Evolutionary conservation across 2,888 invertebrate species (phyloP), one percentile per base, ranked within the genome.

Genomic region (Drosophila anceps): DNA sequence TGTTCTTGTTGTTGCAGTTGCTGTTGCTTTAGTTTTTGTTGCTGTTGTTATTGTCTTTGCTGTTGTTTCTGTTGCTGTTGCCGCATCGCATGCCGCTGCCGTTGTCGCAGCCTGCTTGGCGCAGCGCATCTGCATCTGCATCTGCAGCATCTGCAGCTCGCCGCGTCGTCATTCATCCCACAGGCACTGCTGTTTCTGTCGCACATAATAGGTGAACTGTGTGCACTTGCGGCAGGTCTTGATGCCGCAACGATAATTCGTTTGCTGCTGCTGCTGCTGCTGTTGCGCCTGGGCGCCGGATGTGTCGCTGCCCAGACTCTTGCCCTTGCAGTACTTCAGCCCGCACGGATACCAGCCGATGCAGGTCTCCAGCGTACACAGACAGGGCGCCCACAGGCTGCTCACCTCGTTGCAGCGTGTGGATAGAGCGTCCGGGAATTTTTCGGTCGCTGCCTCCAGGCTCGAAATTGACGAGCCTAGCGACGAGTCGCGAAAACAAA

Each of bases 311-410:
- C 33, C 73, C 29, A 95, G 94, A 50, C 95, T 95, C 92, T 96
- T 96, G 50, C 96, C 96, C 90, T 97, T 97, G 93, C 98, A 98
- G 93, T 98, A 98, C 92, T 98, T 98, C 48, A 98, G 94, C 27
- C 98, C 98, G 93, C 98, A 98, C 0, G 98, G 98, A 93, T 98
- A 98, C 98, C 98, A 98, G 61, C 98, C 98, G 60, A 98, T 96
- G 92, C 98, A 98, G 74, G 96, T 95, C 94, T 98, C 97, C 83
- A 98, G 94, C 63, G 96, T 96, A 92, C 98, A 98, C 60, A 96
- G 95, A 92, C 98, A 98, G 29, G 97, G 96, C 69, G 95, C 94
- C 94, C 95, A 94, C 68, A 95, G 93, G 84, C 95, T 95, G 69
- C 95, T 94, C 58, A 96, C 95, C 58, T 95, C 95, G 43, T 95